These are phyloP conservation scores for Trinorchestia longiramus DNA, from an alignment of 1,140 invertebrate species.

Conservation along the genomic window DNA sequence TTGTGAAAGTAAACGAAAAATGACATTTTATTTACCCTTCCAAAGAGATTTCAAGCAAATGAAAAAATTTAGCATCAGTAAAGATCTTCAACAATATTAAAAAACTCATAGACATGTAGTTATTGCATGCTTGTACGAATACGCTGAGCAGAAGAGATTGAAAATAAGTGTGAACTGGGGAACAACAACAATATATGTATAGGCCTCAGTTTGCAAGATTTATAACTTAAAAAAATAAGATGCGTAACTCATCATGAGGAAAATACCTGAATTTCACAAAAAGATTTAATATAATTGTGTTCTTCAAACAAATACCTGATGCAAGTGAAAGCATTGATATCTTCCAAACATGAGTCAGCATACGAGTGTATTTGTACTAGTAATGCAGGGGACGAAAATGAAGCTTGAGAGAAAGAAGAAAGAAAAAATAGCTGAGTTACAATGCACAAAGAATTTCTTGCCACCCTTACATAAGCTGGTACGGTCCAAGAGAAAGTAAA, in stretches of 20 bases:
- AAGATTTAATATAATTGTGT: not conserved
- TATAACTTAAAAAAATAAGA: too few relatives aligned
- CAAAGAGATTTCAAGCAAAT: not conserved
- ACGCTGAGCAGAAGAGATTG: not conserved
- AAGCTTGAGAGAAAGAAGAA: not conserved
- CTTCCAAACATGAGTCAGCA: not conserved
- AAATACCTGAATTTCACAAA: not conserved
- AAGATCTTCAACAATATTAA: too few relatives aligned
- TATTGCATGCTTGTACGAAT: too few relatives aligned
- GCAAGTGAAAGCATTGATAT: not conserved
- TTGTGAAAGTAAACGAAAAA: not conserved
- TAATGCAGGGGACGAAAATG: not conserved
- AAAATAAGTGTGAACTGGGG: not conserved
- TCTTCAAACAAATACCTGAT: not conserved
- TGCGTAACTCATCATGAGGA: too few relatives aligned
- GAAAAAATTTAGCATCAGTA: too few relatives aligned
- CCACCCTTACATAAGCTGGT: not conserved
- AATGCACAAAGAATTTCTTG: not conserved
- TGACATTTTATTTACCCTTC: not conserved
- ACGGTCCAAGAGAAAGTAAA: slow-evolving; percentile 13
- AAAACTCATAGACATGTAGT: too few relatives aligned
- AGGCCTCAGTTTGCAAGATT: too few relatives aligned
- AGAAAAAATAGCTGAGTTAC: not conserved
- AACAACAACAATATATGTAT: not conserved
- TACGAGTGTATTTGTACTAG: not conserved